Evolutionary conservation across 2,888 invertebrate genomes (phyloP).

Genomic region (Leistus spinibarbis): DNA sequence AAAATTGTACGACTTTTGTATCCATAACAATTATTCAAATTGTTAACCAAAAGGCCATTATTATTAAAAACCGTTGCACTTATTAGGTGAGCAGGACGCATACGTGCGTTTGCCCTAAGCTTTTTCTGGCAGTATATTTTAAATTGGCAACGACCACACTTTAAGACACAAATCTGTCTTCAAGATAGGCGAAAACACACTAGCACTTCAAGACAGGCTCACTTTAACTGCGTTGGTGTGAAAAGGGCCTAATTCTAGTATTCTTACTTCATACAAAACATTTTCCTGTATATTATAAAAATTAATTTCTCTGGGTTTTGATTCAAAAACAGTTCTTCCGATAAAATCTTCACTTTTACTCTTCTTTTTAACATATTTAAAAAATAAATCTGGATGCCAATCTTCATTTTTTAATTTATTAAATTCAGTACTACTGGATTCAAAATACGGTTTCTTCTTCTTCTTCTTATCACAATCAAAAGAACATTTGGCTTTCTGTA

Average conservation of each 20-base stretch:
- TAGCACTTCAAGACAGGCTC: no score
- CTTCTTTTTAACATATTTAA: neutral
- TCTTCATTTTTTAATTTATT: neutral
- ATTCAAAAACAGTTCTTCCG: constrained; percentile 45
- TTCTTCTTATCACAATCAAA: neutral
- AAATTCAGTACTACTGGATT: neutral
- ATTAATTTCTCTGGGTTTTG: constrained; percentile 48
- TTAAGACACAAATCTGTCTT: no score
- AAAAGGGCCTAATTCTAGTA: constrained; percentile 1
- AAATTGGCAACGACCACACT: no score
- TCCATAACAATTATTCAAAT: no score
- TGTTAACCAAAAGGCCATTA: no score
- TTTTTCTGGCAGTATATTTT: no score
- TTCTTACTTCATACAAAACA: constrained; percentile 51
- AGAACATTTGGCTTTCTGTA: neutral
- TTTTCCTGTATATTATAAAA: constrained; percentile 54
- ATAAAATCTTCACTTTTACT: constrained; percentile 38
- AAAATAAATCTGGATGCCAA: constrained; percentile 11
- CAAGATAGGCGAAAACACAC: no score
- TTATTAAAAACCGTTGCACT: no score
- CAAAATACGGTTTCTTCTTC: neutral
- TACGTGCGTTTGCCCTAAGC: no score
- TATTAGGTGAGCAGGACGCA: no score
- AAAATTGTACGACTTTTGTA: no score
- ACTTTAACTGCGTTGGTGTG: no score